Conservation (phyloP, 2,888 invertebrate species). For the Lamproptera curius region DNA sequence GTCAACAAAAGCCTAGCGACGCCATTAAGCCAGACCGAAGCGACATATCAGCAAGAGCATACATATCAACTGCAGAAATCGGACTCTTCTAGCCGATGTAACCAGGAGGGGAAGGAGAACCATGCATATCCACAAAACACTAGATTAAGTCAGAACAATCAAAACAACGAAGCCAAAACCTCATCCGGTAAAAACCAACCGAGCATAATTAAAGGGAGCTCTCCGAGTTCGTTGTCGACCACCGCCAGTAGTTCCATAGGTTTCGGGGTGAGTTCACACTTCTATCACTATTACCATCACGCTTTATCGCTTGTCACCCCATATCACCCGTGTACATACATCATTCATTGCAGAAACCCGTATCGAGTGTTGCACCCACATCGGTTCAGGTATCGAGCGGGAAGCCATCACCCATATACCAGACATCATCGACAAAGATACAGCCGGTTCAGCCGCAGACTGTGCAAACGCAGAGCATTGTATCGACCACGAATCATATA, state of each 20-base stretch:
- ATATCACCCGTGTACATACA: constrained; percentile 66
- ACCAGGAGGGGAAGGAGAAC: constrained; percentile 74
- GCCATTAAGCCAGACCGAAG: constrained; percentile 78
- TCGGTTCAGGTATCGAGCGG: constrained; percentile 81
- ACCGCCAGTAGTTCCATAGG: constrained; percentile 63
- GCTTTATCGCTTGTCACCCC: constrained; percentile 13
- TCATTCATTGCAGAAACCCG: constrained; percentile 85
- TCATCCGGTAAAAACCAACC: constrained; percentile 49
- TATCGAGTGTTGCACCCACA: constrained; percentile 91
- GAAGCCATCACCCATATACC: constrained; percentile 87
- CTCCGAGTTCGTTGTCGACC: constrained; percentile 54
- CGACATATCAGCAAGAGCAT: constrained; percentile 73
- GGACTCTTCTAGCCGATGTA: constrained; percentile 71
- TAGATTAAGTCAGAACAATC: constrained; percentile 67
- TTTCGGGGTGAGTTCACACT: constrained; percentile 62
- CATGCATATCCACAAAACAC: constrained; percentile 74
- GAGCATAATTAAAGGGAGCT: constrained; percentile 50
- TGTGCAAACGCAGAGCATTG: constrained; percentile 70
- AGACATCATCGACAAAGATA: constrained; percentile 88
- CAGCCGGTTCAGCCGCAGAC: constrained; percentile 89
- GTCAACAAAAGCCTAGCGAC: constrained; percentile 82
- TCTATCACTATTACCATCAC: constrained; percentile 19
- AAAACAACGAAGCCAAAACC: constrained; percentile 57
- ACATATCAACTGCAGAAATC: constrained; percentile 76
- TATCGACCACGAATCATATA: constrained; percentile 54